Evolutionary conservation across 2,113 vertebrate species (phyloP), one percentile per base, ranked within the genome.

Genomic region (Lasiurus cinereus): DNA sequence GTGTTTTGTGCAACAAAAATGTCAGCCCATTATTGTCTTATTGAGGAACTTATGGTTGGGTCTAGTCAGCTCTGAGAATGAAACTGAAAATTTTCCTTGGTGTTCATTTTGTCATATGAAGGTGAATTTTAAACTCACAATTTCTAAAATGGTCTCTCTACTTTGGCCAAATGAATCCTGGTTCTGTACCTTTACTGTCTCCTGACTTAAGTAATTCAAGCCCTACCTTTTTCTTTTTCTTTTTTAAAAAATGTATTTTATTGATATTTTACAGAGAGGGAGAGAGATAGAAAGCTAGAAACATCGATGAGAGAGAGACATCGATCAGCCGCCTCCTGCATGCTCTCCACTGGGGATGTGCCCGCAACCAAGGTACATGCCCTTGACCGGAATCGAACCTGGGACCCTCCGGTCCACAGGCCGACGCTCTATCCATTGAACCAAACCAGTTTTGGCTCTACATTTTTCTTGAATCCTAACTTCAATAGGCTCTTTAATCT

Each of bases 81-180:
- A 91, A 70, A 88, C 16, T n/a, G 21, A 88, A 93, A 83, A 9
- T 82, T 77, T 93, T 8, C 11, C 33, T 86, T 89, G 74, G 69
- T 36, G 79, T 89, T 94, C 8, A 48, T 39, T 88, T 69, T 91
- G 48, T 14, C 21, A 16, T 56, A 2, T 59, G 67, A 88, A 85
- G n/a, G 33, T 87, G 46, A 54, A 10, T 39, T 67, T 83, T n/a
- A 92, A 82, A 79, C 3, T 3, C 29, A 74, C 1, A 10, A 29
- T 56, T 15, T 36, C 29, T 4, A 2, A 69, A 72, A 82, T 67
- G 29, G 4, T 48, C 8, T 13, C 3, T 52, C 31, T 24, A 16
- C 39, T 87, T 85, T 72, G 10, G 5, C 24, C 66, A 77, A 67
- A 82, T 74, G 5, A 29, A 72, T 84, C 11, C 14, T 95, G 21